Base-by-base conservation (phyloP, 2,888 invertebrate species). In the Pasiphila rectangulata region DNA sequence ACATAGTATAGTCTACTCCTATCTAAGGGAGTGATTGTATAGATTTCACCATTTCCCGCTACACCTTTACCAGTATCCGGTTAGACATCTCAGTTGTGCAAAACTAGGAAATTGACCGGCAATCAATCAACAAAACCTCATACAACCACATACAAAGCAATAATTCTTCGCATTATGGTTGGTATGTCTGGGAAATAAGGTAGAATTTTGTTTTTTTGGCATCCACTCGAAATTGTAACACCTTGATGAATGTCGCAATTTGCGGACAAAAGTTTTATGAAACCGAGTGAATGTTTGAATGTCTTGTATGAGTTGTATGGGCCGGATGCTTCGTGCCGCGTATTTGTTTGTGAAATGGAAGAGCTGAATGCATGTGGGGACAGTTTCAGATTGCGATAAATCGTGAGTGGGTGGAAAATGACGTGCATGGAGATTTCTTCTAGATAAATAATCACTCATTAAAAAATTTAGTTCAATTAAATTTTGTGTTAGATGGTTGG, bases 301-400 rank as follows among this genome's bases (percentile, higher is more conserved):
- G 68, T 53, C 48, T 61, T 65, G 64, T 63, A 70, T 71, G 62
- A 65, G 51, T 59, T 66, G 64, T 63, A 71, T 72, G 63, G 67
- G 65, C 80, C 85, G 87, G 87, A 87, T 86, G 75, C 71, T 64
- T 69, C 77, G 67, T 73, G 80, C 68, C 51, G 72, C 57, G 79
- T 54, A 57, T 61, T 67, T 72, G 74, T 79, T 81, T 78, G 75
- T 77, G 67, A 69, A 70, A 68, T 61, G 53, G 66, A 63, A 64
- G 45, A 37, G 45, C 69, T 79, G 74, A 81, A 80, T 77, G 69
- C 69, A 79, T 75, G 79, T 80, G 80, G 77, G 74, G 82, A 87
- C 79, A 83, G 83, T 75, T 79, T 83, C 77, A 66, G 65, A 79
- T 85, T 82, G 76, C 83, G 79, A 87, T 85, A 85, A 85, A 85